Conservation (phyloP, 2,797 vertebrate genomes). For the Lophius americanus region DNA sequence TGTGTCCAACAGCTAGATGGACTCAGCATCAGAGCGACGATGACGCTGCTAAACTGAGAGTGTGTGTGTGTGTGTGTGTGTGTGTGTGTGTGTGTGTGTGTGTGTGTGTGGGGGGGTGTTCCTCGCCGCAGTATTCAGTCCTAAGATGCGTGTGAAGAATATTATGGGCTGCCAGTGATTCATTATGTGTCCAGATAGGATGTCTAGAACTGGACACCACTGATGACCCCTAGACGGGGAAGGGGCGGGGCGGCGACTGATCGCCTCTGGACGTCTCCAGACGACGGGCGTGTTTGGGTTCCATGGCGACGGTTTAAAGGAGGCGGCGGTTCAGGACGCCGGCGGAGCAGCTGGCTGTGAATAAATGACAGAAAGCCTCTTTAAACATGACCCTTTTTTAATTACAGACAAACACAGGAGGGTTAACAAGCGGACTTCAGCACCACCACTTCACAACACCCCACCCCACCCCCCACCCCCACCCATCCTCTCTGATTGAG, state of each 20-base stretch:
- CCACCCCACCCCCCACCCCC: slow-evolving; percentile 10
- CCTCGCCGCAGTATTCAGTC: not conserved
- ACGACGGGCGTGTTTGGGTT: slow-evolving; percentile 67
- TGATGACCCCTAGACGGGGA: slow-evolving; percentile 43
- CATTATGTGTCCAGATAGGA: slow-evolving; percentile 44
- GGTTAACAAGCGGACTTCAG: slow-evolving; percentile 75
- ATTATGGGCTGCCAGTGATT: slow-evolving; percentile 29
- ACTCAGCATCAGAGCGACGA: slow-evolving; percentile 29
- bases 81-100: too few species aligned
- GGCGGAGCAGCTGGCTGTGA: slow-evolving; percentile 68
- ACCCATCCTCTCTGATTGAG: slow-evolving; percentile 41
- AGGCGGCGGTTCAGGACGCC: slow-evolving; percentile 63
- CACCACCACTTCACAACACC: slow-evolving; percentile 31
- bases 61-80: too few species aligned
- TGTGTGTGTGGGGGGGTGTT: too few species aligned
- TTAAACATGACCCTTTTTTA: slow-evolving; percentile 76
- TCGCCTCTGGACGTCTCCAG: slow-evolving; percentile 56
- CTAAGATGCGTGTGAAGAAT: slow-evolving; percentile 2
- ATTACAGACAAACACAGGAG: slow-evolving; percentile 73
- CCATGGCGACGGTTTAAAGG: slow-evolving; percentile 69
- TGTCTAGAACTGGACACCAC: slow-evolving; percentile 56
- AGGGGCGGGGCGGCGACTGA: slow-evolving; percentile 24
- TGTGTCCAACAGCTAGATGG: slow-evolving; percentile 51
- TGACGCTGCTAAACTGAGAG: slow-evolving; percentile 32
- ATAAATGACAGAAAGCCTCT: slow-evolving; percentile 62